phyloP scores from a whole-genome alignment of 2,888 invertebrate genomes.

The Rhabditophanes sp. region DNA sequence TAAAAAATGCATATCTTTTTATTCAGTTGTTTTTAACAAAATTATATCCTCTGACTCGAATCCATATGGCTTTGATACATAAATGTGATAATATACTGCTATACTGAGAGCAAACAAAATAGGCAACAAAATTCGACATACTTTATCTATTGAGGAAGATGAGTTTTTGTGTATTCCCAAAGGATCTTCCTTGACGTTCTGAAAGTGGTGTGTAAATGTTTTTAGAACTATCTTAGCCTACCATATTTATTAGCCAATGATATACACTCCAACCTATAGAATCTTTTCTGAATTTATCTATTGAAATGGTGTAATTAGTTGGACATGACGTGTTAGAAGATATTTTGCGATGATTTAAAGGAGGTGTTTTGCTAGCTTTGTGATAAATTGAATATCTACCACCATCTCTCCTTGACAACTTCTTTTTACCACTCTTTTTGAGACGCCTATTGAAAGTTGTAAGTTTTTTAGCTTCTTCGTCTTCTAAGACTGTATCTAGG shows the following conservation, averaged over 20 bases:
- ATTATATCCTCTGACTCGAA: too few relatives aligned
- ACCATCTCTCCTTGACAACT: conserved; percentile 9
- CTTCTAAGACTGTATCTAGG: background rate
- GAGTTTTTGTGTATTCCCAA: conserved; percentile 5
- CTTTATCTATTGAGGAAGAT: background rate
- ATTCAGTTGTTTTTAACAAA: too few relatives aligned
- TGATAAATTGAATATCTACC: conserved; percentile 12
- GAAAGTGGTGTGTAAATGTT: background rate
- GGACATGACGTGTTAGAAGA: conserved; percentile 2
- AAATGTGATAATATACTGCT: conserved; percentile 58
- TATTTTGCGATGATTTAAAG: background rate
- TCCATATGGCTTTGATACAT: too few relatives aligned
- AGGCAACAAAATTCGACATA: conserved; percentile 57
- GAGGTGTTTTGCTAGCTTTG: conserved; percentile 1
- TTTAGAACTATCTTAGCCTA: conserved; percentile 16
- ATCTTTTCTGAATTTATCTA: conserved; percentile 18
- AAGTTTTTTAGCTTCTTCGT: background rate
- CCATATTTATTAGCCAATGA: conserved; percentile 25
- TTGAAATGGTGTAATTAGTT: conserved; percentile 8
- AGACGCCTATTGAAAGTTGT: too few relatives aligned
- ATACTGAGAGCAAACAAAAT: conserved; percentile 61
- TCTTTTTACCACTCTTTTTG: too few relatives aligned
- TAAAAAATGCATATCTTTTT: too few relatives aligned
- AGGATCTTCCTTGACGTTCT: conserved; percentile 1
- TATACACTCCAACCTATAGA: conserved; percentile 27